phyloP scores from a whole-genome alignment of 1,140 invertebrate species.

The Coptotermes formosanus region DNA sequence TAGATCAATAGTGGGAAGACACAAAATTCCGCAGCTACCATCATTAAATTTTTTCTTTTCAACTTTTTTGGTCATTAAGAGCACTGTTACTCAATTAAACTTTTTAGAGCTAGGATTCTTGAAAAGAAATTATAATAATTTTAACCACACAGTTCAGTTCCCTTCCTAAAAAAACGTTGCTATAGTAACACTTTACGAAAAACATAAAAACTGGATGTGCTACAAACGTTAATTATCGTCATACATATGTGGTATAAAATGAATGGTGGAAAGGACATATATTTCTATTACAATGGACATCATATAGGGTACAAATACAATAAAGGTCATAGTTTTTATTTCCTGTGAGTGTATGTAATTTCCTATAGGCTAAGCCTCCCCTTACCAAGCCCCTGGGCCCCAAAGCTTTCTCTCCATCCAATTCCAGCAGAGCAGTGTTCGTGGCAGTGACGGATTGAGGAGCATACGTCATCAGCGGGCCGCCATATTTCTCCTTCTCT shows the following conservation, averaged over 20 bases:
- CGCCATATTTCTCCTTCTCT: conserved; percentile 29
- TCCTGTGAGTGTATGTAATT: conserved; percentile 27
- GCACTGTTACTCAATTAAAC: not conserved
- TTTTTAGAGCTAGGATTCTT: not conserved
- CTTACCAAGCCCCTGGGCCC: conserved; percentile 10
- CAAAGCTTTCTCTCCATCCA: conserved; percentile 28
- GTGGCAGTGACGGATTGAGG: conserved; percentile 30
- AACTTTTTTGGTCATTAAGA: not conserved
- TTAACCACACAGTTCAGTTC: not conserved
- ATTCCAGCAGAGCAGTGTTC: conserved; percentile 30
- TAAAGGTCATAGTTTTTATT: conserved; percentile 9
- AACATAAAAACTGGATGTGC: not conserved
- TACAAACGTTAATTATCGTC: not conserved
- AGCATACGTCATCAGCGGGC: conserved; percentile 30
- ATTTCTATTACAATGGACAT: conserved; percentile 10
- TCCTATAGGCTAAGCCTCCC: conserved; percentile 22
- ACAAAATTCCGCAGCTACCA: too few species aligned
- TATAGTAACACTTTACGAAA: not conserved
- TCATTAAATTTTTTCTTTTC: not conserved
- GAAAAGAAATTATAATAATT: not conserved
- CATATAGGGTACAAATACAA: not conserved
- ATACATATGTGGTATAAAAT: not conserved
- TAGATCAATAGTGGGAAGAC: too few species aligned
- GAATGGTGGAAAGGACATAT: not conserved
- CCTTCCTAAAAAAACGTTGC: not conserved